These are phyloP conservation scores for Halictus ligatus DNA, from an alignment of 2,888 invertebrate species.

Conservation along the genomic window DNA sequence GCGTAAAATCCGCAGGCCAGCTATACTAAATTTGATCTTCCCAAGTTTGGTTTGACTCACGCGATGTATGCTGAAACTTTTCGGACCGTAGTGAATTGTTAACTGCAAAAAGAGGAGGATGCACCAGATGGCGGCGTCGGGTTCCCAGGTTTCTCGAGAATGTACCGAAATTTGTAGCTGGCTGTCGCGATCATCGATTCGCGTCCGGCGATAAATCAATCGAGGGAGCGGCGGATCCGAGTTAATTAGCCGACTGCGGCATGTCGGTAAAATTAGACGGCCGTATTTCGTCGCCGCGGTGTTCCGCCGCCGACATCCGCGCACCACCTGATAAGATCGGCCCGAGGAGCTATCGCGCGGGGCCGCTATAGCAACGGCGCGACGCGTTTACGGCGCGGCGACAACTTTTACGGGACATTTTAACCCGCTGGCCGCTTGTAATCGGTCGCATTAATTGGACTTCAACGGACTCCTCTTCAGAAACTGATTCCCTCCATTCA, in stretches of 20 bases:
- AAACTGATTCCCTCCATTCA: conserved; percentile 1
- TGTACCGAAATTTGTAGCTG: neutral
- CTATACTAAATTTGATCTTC: too few relatives aligned
- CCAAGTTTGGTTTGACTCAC: too few relatives aligned
- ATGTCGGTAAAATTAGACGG: conserved; percentile 39
- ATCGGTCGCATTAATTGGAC: conserved; percentile 30
- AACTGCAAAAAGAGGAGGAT: too few relatives aligned
- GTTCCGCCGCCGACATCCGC: conserved; percentile 15
- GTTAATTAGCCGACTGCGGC: conserved; percentile 34
- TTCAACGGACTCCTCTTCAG: neutral
- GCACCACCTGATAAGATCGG: conserved; percentile 51
- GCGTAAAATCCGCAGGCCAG: too few relatives aligned
- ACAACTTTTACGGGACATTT: conserved; percentile 47
- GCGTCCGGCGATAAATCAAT: conserved; percentile 22
- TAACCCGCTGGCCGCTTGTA: conserved; percentile 21
- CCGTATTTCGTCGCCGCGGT: neutral
- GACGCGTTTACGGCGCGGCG: conserved; percentile 27
- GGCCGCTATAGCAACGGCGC: conserved; percentile 20
- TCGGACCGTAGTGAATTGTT: too few relatives aligned
- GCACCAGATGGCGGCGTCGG: neutral
- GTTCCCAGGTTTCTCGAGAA: neutral
- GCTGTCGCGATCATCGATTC: neutral
- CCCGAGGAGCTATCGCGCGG: conserved; percentile 3
- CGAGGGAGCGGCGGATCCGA: neutral
- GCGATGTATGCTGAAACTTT: too few relatives aligned